A percentile compares a stretch with the other conserved stretches of the same genome.
phyloP scores from a whole-genome alignment of 2,797 vertebrate species.

The Notamacropus eugenii region DNA sequence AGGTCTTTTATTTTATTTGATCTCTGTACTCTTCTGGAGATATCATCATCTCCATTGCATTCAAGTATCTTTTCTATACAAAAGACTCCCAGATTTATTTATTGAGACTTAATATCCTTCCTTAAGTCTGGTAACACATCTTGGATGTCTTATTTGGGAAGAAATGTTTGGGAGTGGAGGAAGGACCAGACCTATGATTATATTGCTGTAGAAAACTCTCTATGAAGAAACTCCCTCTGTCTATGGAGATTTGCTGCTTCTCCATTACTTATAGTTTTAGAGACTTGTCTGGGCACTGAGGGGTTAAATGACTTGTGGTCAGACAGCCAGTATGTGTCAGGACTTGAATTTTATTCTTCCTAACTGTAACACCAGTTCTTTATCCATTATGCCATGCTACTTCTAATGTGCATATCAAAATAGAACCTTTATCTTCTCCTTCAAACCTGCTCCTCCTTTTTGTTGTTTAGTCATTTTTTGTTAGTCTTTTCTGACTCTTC shows the following conservation, averaged over 20 bases:
- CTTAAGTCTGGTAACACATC: not conserved
- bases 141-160: not conserved
- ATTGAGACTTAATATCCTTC: not conserved
- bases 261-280: not conserved
- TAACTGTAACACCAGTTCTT: not conserved
- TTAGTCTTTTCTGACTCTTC: no score
- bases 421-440: not conserved
- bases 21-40: not conserved
- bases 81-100: not conserved
- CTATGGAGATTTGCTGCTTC: not conserved
- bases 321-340: not conserved
- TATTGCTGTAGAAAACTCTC: not conserved
- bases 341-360: not conserved
- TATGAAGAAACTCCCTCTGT: not conserved
- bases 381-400: not conserved
- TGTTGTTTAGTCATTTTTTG: not conserved
- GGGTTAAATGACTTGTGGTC: not conserved
- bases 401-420: not conserved
- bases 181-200: not conserved
- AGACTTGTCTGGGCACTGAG: not conserved
- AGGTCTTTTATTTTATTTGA: not conserved
- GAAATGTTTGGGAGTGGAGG: not conserved
- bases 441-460: not conserved
- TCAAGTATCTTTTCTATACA: not conserved
- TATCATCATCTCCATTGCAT: not conserved